A percentile compares a stretch with the other conserved stretches of the same genome.
These are phyloP conservation scores for Drosophila trichaetosa DNA, from an alignment of 2,888 invertebrate species.

Conservation along the genomic window DNA sequence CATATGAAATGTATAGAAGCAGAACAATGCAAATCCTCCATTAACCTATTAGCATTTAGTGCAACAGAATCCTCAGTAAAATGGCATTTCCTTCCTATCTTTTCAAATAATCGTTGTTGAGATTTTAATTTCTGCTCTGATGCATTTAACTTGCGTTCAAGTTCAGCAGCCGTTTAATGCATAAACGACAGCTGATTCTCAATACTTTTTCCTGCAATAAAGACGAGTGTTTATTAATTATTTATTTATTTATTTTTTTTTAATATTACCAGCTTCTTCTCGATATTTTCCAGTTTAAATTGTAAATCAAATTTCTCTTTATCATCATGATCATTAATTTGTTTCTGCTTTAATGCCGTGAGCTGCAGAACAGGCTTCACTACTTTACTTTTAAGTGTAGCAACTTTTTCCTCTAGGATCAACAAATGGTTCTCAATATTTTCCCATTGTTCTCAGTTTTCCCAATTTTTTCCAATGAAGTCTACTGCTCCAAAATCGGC, in stretches of 20 bases:
- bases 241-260: neutral
- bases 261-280: neutral
- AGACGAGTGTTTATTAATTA: neutral
- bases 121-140: too few species aligned
- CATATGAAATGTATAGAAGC: neutral
- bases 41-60: rapidly evolving
- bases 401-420: neutral
- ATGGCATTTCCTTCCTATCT: neutral
- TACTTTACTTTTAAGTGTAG: neutral
- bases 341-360: neutral
- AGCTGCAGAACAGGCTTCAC: neutral
- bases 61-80: neutral
- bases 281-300: neutral
- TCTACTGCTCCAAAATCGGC: neutral
- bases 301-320: neutral
- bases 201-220: neutral
- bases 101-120: neutral
- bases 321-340: neutral
- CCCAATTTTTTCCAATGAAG: neutral
- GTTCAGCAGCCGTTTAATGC: neutral
- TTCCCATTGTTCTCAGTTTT: neutral
- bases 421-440: neutral
- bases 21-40: rapidly evolving
- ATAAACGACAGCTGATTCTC: neutral
- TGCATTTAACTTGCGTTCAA: neutral